Percentiles rank a stretch among this genome's conserved stretches.
Evolutionary conservation across 2,113 vertebrate genomes (phyloP).

Genomic region (Cisticola juncidis): DNA sequence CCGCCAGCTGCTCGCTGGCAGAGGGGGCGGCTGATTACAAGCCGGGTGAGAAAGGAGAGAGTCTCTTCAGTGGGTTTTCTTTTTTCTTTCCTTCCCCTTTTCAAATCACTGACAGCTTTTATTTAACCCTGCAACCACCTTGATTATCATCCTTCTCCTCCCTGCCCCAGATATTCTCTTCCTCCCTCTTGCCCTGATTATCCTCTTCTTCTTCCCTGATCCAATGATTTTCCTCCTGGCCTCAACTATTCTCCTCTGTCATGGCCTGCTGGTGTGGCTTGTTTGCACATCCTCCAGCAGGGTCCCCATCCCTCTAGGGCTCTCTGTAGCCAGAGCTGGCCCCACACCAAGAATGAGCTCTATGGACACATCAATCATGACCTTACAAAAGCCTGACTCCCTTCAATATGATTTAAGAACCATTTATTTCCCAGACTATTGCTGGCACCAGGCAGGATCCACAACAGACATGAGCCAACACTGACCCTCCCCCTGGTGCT

Average conservation of each 20-base stretch:
- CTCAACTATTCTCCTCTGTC: not conserved
- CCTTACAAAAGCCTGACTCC: not conserved
- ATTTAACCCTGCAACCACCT: slow-evolving; percentile 11
- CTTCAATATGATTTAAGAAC: not conserved
- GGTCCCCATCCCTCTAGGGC: not conserved
- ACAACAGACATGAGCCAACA: not conserved
- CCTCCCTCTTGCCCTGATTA: not conserved
- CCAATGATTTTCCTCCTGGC: not conserved
- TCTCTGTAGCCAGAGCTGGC: not conserved
- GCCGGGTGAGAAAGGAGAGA: slow-evolving; percentile 22
- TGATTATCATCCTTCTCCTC: not conserved
- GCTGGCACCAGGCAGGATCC: not conserved
- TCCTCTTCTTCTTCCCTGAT: not conserved
- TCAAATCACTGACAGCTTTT: slow-evolving; percentile 35
- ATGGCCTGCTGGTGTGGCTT: not conserved
- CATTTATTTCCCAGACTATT: not conserved
- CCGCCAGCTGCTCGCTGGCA: slow-evolving; percentile 7
- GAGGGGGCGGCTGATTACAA: slow-evolving; percentile 38
- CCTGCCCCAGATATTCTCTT: not conserved
- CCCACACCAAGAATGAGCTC: not conserved
- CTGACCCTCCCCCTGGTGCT: not conserved
- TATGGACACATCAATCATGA: not conserved
- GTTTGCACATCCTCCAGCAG: not conserved
- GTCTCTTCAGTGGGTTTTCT: not conserved
- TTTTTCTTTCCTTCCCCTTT: slow-evolving; percentile 21